Percentiles rank a stretch among this genome's conserved stretches.
These are phyloP conservation scores for Aphrocallistes beatrix DNA, from an alignment of 37 sponge, comb jelly and placozoan genomes.

Conservation along the genomic window DNA sequence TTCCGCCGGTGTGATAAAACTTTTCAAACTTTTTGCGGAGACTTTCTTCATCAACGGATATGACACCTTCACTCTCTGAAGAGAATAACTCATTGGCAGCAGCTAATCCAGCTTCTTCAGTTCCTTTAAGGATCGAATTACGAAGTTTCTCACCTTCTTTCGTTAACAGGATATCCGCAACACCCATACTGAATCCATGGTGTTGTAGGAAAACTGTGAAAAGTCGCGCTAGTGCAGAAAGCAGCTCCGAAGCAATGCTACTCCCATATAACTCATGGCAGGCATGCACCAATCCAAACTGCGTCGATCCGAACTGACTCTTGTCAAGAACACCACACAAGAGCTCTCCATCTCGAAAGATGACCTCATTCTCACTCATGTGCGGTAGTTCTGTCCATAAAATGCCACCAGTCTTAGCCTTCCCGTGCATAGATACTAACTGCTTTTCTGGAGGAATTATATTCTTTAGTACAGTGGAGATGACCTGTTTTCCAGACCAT, in stretches of 20 bases:
- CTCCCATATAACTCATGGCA: constrained; percentile 91
- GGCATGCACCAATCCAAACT: constrained; percentile 81
- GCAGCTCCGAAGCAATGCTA: constrained; percentile 43
- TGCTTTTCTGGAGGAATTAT: constrained; percentile 47
- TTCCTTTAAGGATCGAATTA: neutral
- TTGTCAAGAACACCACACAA: constrained; percentile 92
- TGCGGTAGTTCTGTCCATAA: neutral
- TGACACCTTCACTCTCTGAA: neutral
- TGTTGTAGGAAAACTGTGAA: constrained; percentile 81
- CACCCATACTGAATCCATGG: constrained; percentile 83
- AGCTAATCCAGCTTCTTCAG: constrained; percentile 15
- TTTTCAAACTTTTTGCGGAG: neutral
- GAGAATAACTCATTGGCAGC: constrained; percentile 19
- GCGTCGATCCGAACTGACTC: constrained; percentile 79
- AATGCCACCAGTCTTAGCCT: constrained; percentile 53
- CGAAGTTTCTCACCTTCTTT: constrained; percentile 27
- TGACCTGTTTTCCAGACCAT: constrained; percentile 92
- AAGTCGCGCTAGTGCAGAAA: constrained; percentile 75
- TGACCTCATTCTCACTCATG: constrained; percentile 42
- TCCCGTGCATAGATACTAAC: constrained; percentile 54
- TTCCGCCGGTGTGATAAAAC: neutral
- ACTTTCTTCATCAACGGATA: neutral
- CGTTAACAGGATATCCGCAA: constrained; percentile 82
- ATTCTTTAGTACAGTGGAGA: constrained; percentile 74
- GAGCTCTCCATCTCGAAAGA: constrained; percentile 74